Evolutionary conservation across 2,113 vertebrate species (phyloP), one percentile per base, ranked within the genome.

Genomic region (Poeciliopsis occidentalis): DNA sequence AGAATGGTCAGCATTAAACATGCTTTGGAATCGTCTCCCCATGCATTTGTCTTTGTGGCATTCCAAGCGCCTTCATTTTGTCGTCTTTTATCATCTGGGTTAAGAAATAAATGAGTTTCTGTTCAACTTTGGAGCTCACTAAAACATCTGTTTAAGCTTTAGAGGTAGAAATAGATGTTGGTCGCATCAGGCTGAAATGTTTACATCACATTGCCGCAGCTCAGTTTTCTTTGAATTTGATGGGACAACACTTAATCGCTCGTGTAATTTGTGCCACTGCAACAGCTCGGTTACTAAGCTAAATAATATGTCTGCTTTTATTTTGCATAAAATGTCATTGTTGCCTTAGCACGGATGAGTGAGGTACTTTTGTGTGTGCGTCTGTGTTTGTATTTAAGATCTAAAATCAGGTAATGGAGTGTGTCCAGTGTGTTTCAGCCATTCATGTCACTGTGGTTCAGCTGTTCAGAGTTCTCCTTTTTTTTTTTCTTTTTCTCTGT

Each of bases 301-400:
- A 39, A 67, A n/a, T n/a, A n/a, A 37, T 8, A 54, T 54, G 83
- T 76, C 30, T 4, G 73, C 80, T 77, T 54, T 71, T 82, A 74
- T 80, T 81, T 64, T 60, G 71, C 70, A 44, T 60, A 69, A 73
- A 67, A 24, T 70, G 67, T 86, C 72, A 88, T 87, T 60, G 72
- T 83, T 89, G 88, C 88, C 89, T 90, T 92, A 79, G 76, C 76
- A 87, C 73, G 79, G 74, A 69, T 39, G 22, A 68, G 67, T 80
- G 7, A 75, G 68, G 69, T 87, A 60, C 71, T 85, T 76, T 80
- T 84, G 12, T 41, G 39, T 41, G 39, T 31, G 66, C 26, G 24
- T 69, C 30, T 69, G 64, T 81, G 12, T 63, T 69, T 8, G 34
- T 57, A 37, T 61, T 44, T 47, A n/a, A 66, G 77, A 73, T 69